Evolutionary conservation across 2,113 vertebrate species (phyloP).

Genomic region (Phodopus roborovskii): DNA sequence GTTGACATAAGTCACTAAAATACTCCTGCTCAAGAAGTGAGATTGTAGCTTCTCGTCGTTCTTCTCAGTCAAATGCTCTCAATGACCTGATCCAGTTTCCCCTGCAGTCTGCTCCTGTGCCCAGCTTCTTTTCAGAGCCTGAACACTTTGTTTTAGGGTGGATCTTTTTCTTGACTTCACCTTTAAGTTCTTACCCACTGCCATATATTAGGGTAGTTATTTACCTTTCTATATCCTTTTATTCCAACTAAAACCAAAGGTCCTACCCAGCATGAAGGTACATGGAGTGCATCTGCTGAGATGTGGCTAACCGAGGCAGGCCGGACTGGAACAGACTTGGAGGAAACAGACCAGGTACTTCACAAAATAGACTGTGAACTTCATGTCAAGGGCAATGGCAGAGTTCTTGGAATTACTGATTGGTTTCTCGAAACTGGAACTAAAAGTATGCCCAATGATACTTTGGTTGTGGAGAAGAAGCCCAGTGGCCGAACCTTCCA

Average conservation of each 20-base stretch:
- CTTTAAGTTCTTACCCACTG: background rate
- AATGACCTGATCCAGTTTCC: background rate
- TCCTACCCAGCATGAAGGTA: background rate
- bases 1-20: slow-evolving; percentile 83
- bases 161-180: background rate
- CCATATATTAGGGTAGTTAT: background rate
- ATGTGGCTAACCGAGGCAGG: background rate
- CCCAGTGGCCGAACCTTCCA: background rate
- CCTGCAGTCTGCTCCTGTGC: background rate
- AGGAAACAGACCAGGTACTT: background rate
- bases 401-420: background rate
- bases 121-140: background rate
- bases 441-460: background rate
- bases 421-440: background rate
- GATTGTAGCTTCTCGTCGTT: slow-evolving; percentile 60
- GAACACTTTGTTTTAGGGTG: background rate
- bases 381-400: background rate
- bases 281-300: background rate
- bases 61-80: slow-evolving; percentile 53
- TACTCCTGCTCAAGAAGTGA: slow-evolving; percentile 74
- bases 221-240: background rate
- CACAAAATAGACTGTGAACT: background rate
- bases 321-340: background rate
- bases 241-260: background rate
- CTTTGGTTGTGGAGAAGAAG: background rate